Base-by-base conservation (phyloP, 37 sponge, comb jelly and placozoan genomes). In the Eunapius fragilis region DNA sequence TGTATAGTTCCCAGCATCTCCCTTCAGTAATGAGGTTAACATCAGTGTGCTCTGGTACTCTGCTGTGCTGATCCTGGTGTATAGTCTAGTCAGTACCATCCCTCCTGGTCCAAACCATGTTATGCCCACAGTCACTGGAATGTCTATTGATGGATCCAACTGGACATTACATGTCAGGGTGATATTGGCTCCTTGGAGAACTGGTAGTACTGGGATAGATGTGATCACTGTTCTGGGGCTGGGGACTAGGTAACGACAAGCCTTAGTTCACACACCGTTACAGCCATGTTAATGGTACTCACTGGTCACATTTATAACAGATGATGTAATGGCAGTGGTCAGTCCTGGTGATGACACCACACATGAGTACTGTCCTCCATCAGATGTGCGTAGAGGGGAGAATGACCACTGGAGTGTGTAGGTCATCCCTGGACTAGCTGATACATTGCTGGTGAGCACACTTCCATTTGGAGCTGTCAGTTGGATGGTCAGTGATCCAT, bases 311-410 rank as follows among this genome's bases (percentile, higher is more conserved):
- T n/a, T 24, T 3, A 87, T 41, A 74, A 28, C n/a, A 25, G 37
- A 27, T 31, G 25, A 31, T 47, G 26, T 67, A 49, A 22, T 74
- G n/a, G 3, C 67, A 83, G 22, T 74, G 19, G 31, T 28, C 48
- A 33, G 50, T 34, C 11, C 6, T 0, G 22, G 87, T 68, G 25
- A 87, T 37, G 25, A 25, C 28, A 28, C 81, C 25, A 36, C 68
- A 58, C 87, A 87, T 69, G 25, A 75, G 82, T 87, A 87, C 76
- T 37, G 69, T 28, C 76, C 87, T 76, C 76, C 87, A 74, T 87
- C 75, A 28, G 87, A 81, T 47, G 87, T 76, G 9, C 45, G 68
- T 0, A 87, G 82, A 38, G 81, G 38, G 36, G 26, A 37, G 76
- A 87, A 87, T 24, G 27, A 32, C 30, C 58, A 58, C 58, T 58